Evolutionary conservation across 2,113 vertebrate genomes (phyloP).

Genomic region (Sarotherodon lohbergeri): DNA sequence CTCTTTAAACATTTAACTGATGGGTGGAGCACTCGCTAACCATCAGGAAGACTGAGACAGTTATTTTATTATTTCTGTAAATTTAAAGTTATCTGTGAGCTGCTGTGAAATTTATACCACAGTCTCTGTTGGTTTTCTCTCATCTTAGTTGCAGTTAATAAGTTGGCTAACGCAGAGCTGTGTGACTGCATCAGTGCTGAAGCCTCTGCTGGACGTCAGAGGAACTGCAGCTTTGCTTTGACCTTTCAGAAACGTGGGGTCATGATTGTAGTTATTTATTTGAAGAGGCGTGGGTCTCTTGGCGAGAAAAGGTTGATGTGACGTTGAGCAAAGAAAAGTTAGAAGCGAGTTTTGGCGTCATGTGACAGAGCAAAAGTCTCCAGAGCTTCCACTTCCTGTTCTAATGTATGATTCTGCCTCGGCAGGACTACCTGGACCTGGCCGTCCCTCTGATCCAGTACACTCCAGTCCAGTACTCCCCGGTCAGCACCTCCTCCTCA

Average conservation of each 20-base stretch:
- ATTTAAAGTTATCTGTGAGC: neutral
- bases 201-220: neutral
- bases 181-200: neutral
- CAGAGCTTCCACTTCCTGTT: neutral
- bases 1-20: neutral
- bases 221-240: neutral
- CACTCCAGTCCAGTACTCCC: slow-evolving; percentile 81
- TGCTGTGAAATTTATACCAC: neutral
- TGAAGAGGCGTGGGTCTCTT: neutral
- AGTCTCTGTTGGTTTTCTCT: neutral
- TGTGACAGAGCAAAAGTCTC: neutral
- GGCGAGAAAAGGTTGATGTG: neutral
- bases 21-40: neutral
- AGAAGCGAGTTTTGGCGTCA: neutral
- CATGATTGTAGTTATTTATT: neutral
- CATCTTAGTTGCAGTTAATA: neutral
- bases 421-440: slow-evolving; percentile 90
- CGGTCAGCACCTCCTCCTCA: slow-evolving; percentile 75
- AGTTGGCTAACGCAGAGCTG: neutral
- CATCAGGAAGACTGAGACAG: neutral
- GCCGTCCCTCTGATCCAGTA: slow-evolving; percentile 82
- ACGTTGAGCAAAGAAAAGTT: neutral
- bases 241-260: neutral
- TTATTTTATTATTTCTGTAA: neutral
- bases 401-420: neutral